Conservation (phyloP, 2,797 vertebrate genomes). For the Galago senegalensis region DNA sequence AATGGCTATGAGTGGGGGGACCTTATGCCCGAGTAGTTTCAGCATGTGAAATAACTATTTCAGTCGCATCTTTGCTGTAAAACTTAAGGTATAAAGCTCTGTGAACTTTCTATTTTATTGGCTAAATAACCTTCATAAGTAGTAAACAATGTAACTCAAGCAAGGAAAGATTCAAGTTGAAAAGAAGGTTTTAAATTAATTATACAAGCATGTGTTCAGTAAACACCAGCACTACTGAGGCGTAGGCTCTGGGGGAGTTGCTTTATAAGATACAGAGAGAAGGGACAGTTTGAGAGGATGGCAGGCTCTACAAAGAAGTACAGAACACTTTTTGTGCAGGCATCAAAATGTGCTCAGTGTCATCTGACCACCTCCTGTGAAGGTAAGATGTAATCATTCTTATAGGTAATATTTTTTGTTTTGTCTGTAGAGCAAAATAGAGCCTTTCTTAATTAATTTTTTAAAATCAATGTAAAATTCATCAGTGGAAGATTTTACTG, state of each 20-base stretch:
- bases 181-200: constrained; percentile 45
- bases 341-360: constrained; percentile 23
- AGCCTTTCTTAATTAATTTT: constrained; percentile 1
- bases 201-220: background rate
- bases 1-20: background rate
- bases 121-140: constrained; percentile 34
- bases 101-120: constrained; percentile 26
- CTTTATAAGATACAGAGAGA: background rate
- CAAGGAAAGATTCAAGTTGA: background rate
- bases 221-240: background rate
- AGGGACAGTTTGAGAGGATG: background rate
- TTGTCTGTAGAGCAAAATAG: background rate
- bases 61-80: background rate
- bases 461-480: constrained; percentile 15
- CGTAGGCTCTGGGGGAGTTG: background rate
- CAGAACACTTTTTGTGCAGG: background rate
- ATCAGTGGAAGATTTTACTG: background rate
- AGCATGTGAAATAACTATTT: background rate
- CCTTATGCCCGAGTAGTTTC: background rate
- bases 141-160: background rate
- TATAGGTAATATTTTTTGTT: background rate
- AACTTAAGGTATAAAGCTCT: background rate
- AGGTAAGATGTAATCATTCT: background rate
- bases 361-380: background rate
- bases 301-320: background rate